phyloP scores from a whole-genome alignment of 2,888 invertebrate genomes.

The Diloba caeruleocephala region DNA sequence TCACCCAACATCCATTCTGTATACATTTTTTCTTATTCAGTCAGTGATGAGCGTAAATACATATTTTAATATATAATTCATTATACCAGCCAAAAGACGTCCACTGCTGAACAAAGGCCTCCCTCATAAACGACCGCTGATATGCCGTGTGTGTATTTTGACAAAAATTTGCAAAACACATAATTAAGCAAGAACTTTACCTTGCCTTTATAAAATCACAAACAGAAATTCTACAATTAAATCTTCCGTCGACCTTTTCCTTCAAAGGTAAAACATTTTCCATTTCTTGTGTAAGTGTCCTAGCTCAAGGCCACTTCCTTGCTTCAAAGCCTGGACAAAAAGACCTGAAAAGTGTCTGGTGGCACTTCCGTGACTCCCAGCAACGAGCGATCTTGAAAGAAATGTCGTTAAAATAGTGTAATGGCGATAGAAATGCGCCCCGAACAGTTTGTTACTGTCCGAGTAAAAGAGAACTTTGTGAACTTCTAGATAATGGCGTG shows the following conservation, averaged over 20 bases:
- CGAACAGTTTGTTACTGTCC: conserved; percentile 17
- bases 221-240: conserved; percentile 16
- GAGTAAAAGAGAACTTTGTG: background rate
- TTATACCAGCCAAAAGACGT: too few relatives aligned
- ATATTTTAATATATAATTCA: too few relatives aligned
- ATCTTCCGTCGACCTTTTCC: conserved; percentile 12
- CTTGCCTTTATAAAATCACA: background rate
- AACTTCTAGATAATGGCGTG: background rate
- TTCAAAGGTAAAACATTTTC: conserved; percentile 12
- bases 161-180: too few relatives aligned
- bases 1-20: too few relatives aligned
- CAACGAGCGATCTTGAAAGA: conserved; percentile 33
- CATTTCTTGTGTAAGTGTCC: conserved; percentile 22
- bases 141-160: too few relatives aligned
- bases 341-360: conserved; percentile 3
- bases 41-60: too few relatives aligned
- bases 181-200: too few relatives aligned
- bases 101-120: too few relatives aligned
- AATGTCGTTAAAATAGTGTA: conserved; percentile 36
- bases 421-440: conserved; percentile 4
- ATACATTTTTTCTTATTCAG: too few relatives aligned
- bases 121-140: too few relatives aligned
- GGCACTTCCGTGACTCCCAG: conserved; percentile 12
- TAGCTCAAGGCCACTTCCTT: conserved; percentile 8
- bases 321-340: conserved; percentile 9